These are phyloP conservation scores for Rhabdophis nuchalis DNA, from an alignment of 2,797 vertebrate species.

Conservation along the genomic window DNA sequence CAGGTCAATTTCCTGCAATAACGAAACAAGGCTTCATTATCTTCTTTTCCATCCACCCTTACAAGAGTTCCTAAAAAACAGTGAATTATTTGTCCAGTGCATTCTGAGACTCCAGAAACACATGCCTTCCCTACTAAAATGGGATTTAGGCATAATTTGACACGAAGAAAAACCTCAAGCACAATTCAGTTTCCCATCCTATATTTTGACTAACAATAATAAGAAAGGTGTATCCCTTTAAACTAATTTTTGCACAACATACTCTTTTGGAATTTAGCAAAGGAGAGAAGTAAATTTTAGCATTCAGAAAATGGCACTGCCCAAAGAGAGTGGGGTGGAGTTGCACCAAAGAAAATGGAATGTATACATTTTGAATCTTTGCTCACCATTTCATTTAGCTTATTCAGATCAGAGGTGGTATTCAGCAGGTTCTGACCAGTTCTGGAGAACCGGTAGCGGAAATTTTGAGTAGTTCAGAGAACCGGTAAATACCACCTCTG, in stretches of 20 bases:
- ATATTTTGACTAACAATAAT: slow-evolving; percentile 36
- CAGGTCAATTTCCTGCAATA: not conserved
- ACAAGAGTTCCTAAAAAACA: not conserved
- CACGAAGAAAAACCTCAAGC: slow-evolving; percentile 23
- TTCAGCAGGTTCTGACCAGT: too few species aligned
- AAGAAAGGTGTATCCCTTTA: slow-evolving; percentile 38
- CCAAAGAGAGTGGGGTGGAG: slow-evolving; percentile 16
- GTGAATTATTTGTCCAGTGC: slow-evolving; percentile 16
- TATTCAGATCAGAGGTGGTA: too few species aligned
- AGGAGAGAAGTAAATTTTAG: slow-evolving; percentile 27
- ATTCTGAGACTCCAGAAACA: slow-evolving; percentile 37
- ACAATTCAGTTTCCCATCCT: slow-evolving; percentile 24
- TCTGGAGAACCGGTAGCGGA: too few species aligned
- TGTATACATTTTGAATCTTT: not conserved
- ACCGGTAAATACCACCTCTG: too few species aligned
- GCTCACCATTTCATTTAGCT: not conserved
- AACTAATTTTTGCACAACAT: slow-evolving; percentile 23
- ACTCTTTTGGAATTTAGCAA: slow-evolving; percentile 31
- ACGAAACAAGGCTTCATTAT: slow-evolving; percentile 19
- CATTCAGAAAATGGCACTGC: slow-evolving; percentile 24
- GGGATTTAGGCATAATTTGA: slow-evolving; percentile 32
- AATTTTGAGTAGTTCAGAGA: too few species aligned
- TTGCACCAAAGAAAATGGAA: not conserved
- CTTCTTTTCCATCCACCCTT: slow-evolving; percentile 14
- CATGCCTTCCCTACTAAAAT: slow-evolving; percentile 14